Evolutionary conservation across 2,797 vertebrate species (phyloP), one percentile per base, ranked within the genome.

Genomic region (Taenioides sp.): DNA sequence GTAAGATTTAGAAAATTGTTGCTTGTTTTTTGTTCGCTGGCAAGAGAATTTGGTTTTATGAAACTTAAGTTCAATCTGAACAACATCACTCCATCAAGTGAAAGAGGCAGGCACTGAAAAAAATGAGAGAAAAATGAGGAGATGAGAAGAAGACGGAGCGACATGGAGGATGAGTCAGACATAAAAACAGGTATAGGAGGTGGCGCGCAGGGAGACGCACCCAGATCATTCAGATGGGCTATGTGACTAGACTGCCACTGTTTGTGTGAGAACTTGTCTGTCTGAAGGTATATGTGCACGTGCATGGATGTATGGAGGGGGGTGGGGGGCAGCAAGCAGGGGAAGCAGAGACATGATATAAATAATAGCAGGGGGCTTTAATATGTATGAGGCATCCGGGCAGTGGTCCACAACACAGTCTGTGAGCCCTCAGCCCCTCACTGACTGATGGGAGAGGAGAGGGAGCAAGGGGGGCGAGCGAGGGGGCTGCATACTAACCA

Each of bases 371-470:
- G 86, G 89, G 86, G 90, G 88, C 89, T 94, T 94, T 94, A 94
- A 94, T 94, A 94, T 94, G 93, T 93, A 94, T 94, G 93, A 94
- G 93, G 92, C 87, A 91, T 93, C 92, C 86, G 89, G 93, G 92
- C 92, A 93, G 93, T 92, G 91, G 92, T 93, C 94, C 93, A 94
- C 93, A 94, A 94, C 92, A 91, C 91, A 92, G 65, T 66, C 91
- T 92, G 91, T 88, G 89, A 92, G 87, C 88, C 85, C 88, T 85
- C 85, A 85, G 83, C 88, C 88, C 65, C 89, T 91, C 85, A 80
- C 91, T 94, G 93, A 95, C 92, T 93, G 93, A 95, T 95, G 92
- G 92, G 89, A 92, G 92, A 88, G 88, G 89, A 88, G 86, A 79
- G 71, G 77, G 50, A 57, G 76, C 61, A 72, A 75, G 57, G 37